Base-by-base conservation (phyloP, 2,797 vertebrate species). In the Huso huso region DNA sequence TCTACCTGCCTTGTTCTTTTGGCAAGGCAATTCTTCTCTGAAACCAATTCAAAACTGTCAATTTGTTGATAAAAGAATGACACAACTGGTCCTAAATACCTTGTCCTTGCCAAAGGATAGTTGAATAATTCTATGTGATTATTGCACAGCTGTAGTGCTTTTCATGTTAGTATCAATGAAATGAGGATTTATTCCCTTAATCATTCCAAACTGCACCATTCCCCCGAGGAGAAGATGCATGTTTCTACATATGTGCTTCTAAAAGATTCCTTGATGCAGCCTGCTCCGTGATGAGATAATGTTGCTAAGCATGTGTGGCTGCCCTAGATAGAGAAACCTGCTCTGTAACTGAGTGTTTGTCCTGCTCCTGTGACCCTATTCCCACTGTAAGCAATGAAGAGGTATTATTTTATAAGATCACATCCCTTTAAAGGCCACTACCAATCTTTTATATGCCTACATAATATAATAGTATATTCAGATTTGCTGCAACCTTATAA, bases 151-250 rank as follows among this genome's bases (percentile, higher is more conserved):
- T 81, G 81, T 72, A 59, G 81, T 73, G 74, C 80, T 87, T 87
- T 87, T 84, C 81, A 85, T 79, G 76, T 84, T 81, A 81, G 74
- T 78, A 69, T 81, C 79, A 84, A 79, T 74, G 82, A 82, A 86
- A 86, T 82, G 83, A 89, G 88, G 87, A 89, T 88, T 86, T 82
- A 89, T 88, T 86, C 79, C 69, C 75, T 88, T 88, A 88, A 87
- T 88, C 87, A 88, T 86, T 84, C 76, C 82, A 67, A 88, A 88
- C 73, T 4, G 1, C 81, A 83, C 80, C 72, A 73, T 74, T 82
- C 67, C 77, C 84, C 73, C 79, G 61, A 78, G 82, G 70, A 84
- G 71, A 51, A 86, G n/a, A 76, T 83, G 77, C 71, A 73, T 76
- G 71, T 83, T 81, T 69, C 76, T 83, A 83, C 79, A 78, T 81